Evolutionary conservation across 2,888 invertebrate genomes (phyloP).

Genomic region (Macrosiphum euphorbiae): DNA sequence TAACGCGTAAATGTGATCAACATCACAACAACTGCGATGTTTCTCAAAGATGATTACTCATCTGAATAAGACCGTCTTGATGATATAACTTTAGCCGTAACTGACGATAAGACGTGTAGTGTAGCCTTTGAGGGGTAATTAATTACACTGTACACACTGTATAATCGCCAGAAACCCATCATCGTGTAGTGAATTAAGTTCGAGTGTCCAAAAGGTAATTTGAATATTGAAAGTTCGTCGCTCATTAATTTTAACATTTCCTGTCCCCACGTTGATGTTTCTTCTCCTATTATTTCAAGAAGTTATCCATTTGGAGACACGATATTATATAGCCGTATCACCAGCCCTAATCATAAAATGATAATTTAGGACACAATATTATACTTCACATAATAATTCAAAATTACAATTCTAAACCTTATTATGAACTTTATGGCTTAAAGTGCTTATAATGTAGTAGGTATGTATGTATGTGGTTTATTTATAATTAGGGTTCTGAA

Average conservation of each 20-base stretch:
- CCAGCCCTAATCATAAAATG: background rate
- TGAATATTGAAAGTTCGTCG: slow-evolving; percentile 14
- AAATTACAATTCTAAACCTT: background rate
- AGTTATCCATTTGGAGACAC: background rate
- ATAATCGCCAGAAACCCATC: background rate
- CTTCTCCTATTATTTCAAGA: background rate
- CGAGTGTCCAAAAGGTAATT: slow-evolving; percentile 31
- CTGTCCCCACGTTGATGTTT: background rate
- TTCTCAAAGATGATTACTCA: slow-evolving; percentile 1
- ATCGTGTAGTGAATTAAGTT: background rate
- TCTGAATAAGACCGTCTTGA: background rate
- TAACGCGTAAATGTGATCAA: background rate
- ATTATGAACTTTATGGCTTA: background rate
- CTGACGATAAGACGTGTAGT: background rate
- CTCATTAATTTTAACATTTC: slow-evolving; percentile 5
- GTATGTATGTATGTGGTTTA: background rate
- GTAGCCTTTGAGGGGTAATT: background rate
- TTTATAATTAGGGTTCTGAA: too few relatives aligned
- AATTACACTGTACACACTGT: slow-evolving; percentile 12
- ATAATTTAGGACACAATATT: background rate
- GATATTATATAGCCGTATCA: background rate
- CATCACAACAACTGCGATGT: background rate
- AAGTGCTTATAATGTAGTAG: background rate
- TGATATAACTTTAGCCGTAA: background rate
- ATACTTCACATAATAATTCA: background rate